A percentile compares a stretch with the other conserved stretches of the same genome.
Evolutionary conservation across 1,140 invertebrate species (phyloP).

Genomic region (Cylas formicarius): DNA sequence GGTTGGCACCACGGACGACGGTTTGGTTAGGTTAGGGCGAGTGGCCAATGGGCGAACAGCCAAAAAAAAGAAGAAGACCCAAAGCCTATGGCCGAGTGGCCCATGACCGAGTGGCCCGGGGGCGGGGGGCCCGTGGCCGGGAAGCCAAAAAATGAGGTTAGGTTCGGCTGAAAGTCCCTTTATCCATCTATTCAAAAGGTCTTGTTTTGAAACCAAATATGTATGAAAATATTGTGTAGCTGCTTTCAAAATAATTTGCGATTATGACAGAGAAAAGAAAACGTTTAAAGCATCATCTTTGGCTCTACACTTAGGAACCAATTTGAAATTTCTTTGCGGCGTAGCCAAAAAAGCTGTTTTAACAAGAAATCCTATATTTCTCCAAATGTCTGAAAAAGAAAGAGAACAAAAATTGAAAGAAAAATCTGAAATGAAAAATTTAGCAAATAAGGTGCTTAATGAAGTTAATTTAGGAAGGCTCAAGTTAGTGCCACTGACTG

Average conservation of each 20-base stretch:
- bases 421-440: constrained; percentile 18
- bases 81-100: too few species aligned
- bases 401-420: constrained; percentile 11
- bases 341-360: constrained; percentile 22
- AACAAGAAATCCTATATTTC: constrained; percentile 16
- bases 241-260: constrained; percentile 23
- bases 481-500: constrained; percentile 17
- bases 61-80: too few species aligned
- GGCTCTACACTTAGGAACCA: constrained; percentile 19
- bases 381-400: neutral
- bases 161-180: too few species aligned
- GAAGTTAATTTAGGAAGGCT: constrained; percentile 17
- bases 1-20: too few species aligned
- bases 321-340: constrained; percentile 22
- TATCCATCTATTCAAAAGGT: too few species aligned
- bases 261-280: constrained; percentile 17
- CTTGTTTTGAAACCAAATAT: constrained; percentile 18
- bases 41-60: too few species aligned
- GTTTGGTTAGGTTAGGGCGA: too few species aligned
- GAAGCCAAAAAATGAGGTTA: too few species aligned
- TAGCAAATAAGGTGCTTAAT: constrained; percentile 21
- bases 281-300: constrained; percentile 25
- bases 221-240: constrained; percentile 16
- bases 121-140: too few species aligned
- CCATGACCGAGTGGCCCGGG: too few species aligned